Conservation (phyloP, 2,888 invertebrate species). For the Tenthredo notha region DNA sequence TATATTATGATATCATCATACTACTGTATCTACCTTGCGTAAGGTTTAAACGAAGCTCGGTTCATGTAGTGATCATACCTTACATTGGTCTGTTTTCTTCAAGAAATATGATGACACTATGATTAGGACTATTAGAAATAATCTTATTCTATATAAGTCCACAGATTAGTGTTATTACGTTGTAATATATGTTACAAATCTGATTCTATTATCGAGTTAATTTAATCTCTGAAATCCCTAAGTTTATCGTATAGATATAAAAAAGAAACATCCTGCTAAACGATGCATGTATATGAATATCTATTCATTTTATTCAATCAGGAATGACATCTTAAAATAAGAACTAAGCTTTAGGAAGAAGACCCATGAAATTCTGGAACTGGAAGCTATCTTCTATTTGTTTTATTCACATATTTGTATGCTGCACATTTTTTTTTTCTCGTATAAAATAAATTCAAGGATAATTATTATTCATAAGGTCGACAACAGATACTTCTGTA, state of each 20-base stretch:
- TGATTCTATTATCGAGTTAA: background rate
- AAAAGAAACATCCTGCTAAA: constrained; percentile 10
- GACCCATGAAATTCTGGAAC: background rate
- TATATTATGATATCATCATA: background rate
- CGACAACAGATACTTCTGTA: background rate
- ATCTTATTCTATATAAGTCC: background rate
- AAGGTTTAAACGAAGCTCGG: background rate
- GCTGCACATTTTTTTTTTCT: background rate
- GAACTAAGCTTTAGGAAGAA: background rate
- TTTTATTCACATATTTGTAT: background rate
- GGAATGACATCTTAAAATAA: background rate
- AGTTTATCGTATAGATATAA: background rate
- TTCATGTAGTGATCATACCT: background rate
- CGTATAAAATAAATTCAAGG: background rate
- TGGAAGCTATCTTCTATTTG: background rate
- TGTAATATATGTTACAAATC: background rate
- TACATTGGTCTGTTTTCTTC: background rate
- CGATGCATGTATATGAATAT: constrained; percentile 18
- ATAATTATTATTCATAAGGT: background rate
- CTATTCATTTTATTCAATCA: constrained; percentile 2
- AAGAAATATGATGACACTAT: background rate
- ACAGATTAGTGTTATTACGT: background rate
- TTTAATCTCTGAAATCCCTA: background rate
- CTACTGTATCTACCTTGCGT: background rate
- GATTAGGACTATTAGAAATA: background rate